Evolutionary conservation across 2,888 invertebrate species (phyloP).

Genomic region (Lathronympha strigana): DNA sequence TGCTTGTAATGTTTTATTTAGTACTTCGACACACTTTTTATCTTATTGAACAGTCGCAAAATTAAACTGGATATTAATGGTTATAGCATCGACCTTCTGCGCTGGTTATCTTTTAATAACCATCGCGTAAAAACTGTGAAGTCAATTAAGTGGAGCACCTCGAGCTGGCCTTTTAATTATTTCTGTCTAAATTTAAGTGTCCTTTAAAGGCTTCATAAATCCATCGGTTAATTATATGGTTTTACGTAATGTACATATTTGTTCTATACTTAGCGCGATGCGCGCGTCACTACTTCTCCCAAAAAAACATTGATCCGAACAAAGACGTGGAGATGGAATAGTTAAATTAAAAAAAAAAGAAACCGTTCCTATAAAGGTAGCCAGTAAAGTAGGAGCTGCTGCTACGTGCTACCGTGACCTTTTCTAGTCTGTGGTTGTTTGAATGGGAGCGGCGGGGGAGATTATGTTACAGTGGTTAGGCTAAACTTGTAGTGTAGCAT

Average conservation of each 20-base stretch:
- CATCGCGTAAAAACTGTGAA: constrained; percentile 8
- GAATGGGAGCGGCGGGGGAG: constrained; percentile 51
- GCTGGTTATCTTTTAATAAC: constrained; percentile 34
- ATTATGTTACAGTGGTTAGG: constrained; percentile 65
- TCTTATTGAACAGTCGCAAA: constrained; percentile 50
- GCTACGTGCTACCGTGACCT: constrained; percentile 54
- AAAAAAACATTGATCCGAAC: constrained; percentile 63
- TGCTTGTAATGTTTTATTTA: constrained; percentile 64
- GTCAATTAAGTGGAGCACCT: constrained; percentile 59
- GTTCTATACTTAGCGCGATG: constrained; percentile 53
- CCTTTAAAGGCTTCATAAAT: constrained; percentile 66
- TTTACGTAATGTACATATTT: constrained; percentile 68
- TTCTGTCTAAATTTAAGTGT: constrained; percentile 58
- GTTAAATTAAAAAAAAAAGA: constrained; percentile 65
- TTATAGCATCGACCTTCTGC: constrained; percentile 38
- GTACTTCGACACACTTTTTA: constrained; percentile 76
- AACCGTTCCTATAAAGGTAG: constrained; percentile 61
- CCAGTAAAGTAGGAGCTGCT: constrained; percentile 56
- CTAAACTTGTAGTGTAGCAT: constrained; percentile 73
- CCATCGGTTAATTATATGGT: constrained; percentile 56
- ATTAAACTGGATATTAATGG: constrained; percentile 48
- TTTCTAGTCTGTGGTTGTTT: constrained; percentile 55
- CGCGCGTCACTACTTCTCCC: constrained; percentile 45
- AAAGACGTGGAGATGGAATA: constrained; percentile 67
- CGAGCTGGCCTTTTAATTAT: constrained; percentile 64